Evolutionary conservation across 1,140 invertebrate species (phyloP), one percentile per base, ranked within the genome.

Genomic region (Bacillus rossius): DNA sequence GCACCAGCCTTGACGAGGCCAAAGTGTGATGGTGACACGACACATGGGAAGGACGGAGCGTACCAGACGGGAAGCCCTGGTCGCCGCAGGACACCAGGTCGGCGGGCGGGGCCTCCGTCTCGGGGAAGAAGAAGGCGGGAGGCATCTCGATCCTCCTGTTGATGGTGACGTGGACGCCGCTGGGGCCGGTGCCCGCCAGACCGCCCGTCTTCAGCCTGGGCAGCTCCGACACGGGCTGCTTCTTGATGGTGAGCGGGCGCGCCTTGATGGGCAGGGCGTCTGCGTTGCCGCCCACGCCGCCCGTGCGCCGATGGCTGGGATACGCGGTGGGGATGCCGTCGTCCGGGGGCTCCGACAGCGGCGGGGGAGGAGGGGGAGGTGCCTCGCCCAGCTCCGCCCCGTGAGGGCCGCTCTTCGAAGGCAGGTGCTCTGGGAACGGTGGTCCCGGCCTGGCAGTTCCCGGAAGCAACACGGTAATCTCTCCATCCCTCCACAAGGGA

Each of bases 111-210:
- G 80, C 78, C 65, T 86, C 84, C 65, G 81, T 84, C 73, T 91
- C 88, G 19, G 87, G 85, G 71, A 90, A 91, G 38, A 90, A 75
- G 69, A 89, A 90, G 17, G 86, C 81, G 16, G 88, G 87, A 29
- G 88, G 87, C 84, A 92, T 88, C 73, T 91, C 89, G 64, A 87
- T 91, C 42, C 85, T 75, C 51, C 87, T 76, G 66, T 85, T 88
- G 65, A 85, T 87, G 56, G 82, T 83, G 40, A 87, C 79, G 65
- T 84, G 82, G 20, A 86, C 55, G 16, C 26, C 26, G 26, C 45
- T 20, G 17, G 10, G 29, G 14, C 2, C 25, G 19, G 22, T 57
- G 55, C 22, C 41, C 8, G 16, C 23, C 4, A 10, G 8, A 13
- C n/a, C 50, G 10, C 26, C 10, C 8, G 41, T 37, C 23, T 53